Evolutionary conservation across 2,888 invertebrate species (phyloP).

Genomic region (Cheilosia scutellata): DNA sequence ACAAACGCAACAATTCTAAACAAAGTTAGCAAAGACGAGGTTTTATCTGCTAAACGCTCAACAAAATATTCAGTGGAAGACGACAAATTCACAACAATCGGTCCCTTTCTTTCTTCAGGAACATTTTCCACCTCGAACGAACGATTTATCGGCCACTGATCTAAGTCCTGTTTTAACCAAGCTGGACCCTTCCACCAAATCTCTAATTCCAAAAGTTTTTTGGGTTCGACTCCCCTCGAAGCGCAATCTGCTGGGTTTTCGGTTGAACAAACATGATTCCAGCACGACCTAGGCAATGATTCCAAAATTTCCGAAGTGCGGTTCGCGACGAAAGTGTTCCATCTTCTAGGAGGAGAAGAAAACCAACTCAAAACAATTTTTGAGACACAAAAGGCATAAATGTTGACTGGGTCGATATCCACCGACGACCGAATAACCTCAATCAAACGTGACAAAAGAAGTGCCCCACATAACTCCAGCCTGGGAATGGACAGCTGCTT

Average conservation of each 20-base stretch:
- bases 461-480: slow-evolving; percentile 67
- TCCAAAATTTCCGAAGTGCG: slow-evolving; percentile 71
- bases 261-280: slow-evolving; percentile 72
- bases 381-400: slow-evolving; percentile 66
- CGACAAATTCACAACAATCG: too few species aligned
- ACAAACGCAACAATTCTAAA: too few species aligned
- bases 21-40: too few species aligned
- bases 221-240: slow-evolving; percentile 71
- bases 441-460: slow-evolving; percentile 26
- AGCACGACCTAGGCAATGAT: slow-evolving; percentile 14
- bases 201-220: slow-evolving; percentile 40
- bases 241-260: slow-evolving; percentile 76
- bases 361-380: slow-evolving; percentile 76
- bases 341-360: slow-evolving; percentile 46
- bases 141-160: background rate
- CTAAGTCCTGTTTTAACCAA: background rate
- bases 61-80: too few species aligned
- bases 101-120: too few species aligned
- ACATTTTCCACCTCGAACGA: too few species aligned
- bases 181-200: slow-evolving; percentile 32
- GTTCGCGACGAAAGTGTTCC: slow-evolving; percentile 37
- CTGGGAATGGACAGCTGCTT: slow-evolving; percentile 50
- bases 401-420: slow-evolving; percentile 6
- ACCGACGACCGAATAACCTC: slow-evolving; percentile 4
- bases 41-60: too few species aligned